These are phyloP conservation scores for Paramacrobiotus metropolitanus DNA, from an alignment of 1,140 invertebrate species.

Conservation along the genomic window DNA sequence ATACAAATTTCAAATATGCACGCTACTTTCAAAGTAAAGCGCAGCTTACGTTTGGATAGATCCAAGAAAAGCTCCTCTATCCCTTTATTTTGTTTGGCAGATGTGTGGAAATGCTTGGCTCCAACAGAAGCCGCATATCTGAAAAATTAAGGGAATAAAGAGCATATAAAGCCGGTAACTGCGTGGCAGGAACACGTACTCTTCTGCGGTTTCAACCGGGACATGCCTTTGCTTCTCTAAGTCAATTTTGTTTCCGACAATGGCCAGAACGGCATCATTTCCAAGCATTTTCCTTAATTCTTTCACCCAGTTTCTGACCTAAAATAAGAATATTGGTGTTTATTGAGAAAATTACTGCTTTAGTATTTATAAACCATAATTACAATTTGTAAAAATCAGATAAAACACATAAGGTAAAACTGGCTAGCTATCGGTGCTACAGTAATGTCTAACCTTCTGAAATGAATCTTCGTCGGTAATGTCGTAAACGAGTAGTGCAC, in stretches of 20 bases:
- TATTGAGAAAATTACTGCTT: slow-evolving; percentile 8
- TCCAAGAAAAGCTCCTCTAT: slow-evolving; percentile 80
- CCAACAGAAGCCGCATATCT: slow-evolving; percentile 74
- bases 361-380: background rate
- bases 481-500: slow-evolving; percentile 92
- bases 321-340: too few relatives aligned
- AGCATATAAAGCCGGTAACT: slow-evolving; percentile 5
- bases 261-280: slow-evolving; percentile 63
- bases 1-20: too few relatives aligned
- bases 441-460: slow-evolving; percentile 68
- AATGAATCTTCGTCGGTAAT: slow-evolving; percentile 94
- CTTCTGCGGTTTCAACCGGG: slow-evolving; percentile 53
- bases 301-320: slow-evolving; percentile 96
- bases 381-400: background rate
- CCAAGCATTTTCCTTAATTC: slow-evolving; percentile 89
- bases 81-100: slow-evolving; percentile 74
- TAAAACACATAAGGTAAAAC: background rate
- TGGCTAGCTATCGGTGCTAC: too few relatives aligned
- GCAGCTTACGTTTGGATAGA: slow-evolving; percentile 35
- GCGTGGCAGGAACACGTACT: slow-evolving; percentile 31
- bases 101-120: slow-evolving; percentile 79
- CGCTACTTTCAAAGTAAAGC: background rate
- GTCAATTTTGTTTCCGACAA: slow-evolving; percentile 95
- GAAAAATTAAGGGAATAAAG: slow-evolving; percentile 12
- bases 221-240: slow-evolving; percentile 72